These are phyloP conservation scores for Trichopoda pennipes DNA, from an alignment of 2,888 invertebrate genomes.

Conservation along the genomic window DNA sequence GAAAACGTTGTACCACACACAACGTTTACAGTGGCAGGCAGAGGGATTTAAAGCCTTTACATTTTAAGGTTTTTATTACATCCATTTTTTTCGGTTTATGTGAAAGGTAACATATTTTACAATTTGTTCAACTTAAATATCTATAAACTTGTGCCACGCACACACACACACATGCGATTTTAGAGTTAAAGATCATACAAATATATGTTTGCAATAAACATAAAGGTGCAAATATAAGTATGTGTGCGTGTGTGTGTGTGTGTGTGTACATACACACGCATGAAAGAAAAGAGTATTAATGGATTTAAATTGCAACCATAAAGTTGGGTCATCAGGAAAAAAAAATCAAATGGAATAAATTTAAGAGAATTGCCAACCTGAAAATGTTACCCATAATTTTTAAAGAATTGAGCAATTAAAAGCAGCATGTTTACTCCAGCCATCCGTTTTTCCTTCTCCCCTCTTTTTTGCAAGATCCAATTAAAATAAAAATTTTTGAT, in stretches of 20 bases:
- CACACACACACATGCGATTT: not conserved
- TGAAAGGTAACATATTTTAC: constrained; percentile 52
- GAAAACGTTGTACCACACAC: constrained; percentile 22
- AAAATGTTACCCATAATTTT: no score
- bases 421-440: no score
- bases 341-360: not conserved
- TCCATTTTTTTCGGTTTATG: not conserved
- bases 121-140: constrained; percentile 49
- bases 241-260: not conserved
- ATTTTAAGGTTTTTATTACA: constrained; percentile 18
- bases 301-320: constrained; percentile 27
- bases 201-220: not conserved
- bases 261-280: no score
- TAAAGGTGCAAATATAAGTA: not conserved
- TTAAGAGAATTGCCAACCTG: not conserved
- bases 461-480: not conserved
- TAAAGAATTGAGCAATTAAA: no score
- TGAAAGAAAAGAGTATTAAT: constrained; percentile 7
- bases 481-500: not conserved
- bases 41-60: constrained; percentile 30
- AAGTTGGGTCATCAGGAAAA: not conserved
- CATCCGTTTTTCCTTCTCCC: no score
- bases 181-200: constrained; percentile 29
- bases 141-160: constrained; percentile 9
- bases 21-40: constrained; percentile 31